phyloP scores from a whole-genome alignment of 2,113 vertebrate species.

The Indri indri region DNA sequence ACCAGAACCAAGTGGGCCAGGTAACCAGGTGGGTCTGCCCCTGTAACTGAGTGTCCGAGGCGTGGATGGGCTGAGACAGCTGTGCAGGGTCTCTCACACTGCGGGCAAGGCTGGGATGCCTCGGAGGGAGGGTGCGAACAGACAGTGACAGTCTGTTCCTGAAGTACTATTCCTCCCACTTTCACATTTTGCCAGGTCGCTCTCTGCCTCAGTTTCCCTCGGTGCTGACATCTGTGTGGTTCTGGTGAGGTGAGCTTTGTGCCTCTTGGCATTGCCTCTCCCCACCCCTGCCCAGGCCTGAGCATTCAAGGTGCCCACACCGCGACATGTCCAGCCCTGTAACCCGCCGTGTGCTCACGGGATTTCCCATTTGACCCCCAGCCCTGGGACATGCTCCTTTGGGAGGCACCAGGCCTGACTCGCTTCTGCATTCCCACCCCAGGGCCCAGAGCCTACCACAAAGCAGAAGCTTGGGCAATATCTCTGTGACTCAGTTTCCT shows the following conservation, averaged over 20 bases:
- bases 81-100: neutral
- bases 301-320: fast-evolving
- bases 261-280: neutral
- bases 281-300: neutral
- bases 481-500: neutral
- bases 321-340: too few relatives aligned
- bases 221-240: neutral
- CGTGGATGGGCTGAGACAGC: neutral
- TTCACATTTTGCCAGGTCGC: fast-evolving
- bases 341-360: fast-evolving
- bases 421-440: neutral
- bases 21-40: neutral
- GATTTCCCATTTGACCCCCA: neutral
- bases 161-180: fast-evolving
- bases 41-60: neutral
- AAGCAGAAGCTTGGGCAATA: neutral
- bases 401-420: neutral
- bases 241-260: neutral
- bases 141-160: neutral
- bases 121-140: neutral
- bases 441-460: neutral
- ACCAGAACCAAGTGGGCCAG: neutral
- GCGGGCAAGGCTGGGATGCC: fast-evolving
- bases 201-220: neutral
- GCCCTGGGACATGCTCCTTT: too few relatives aligned